phyloP scores from a whole-genome alignment of 1,140 invertebrate genomes.

The Periplaneta americana region DNA sequence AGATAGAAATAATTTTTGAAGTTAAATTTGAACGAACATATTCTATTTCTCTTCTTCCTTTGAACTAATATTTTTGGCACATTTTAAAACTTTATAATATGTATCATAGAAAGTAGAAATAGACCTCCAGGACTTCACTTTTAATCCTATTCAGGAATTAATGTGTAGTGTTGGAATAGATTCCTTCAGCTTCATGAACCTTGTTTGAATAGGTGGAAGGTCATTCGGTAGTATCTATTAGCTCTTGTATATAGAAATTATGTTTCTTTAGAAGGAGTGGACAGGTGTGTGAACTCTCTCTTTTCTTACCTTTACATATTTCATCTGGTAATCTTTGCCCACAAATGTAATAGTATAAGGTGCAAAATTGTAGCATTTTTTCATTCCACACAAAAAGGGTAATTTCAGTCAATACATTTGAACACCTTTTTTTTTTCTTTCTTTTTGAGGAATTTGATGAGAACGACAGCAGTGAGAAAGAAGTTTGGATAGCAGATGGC shows the following conservation, averaged over 20 bases:
- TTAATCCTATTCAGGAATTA: no score
- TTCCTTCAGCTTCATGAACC: no score
- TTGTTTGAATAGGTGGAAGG: background rate
- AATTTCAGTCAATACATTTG: background rate
- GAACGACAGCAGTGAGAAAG: constrained; percentile 9
- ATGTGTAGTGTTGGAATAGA: no score
- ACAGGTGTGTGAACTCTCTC: background rate
- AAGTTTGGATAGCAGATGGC: constrained; percentile 14
- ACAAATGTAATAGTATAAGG: background rate
- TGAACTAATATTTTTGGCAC: no score
- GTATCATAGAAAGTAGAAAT: no score
- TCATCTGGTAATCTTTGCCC: background rate
- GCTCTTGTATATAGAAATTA: background rate
- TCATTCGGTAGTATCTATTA: background rate
- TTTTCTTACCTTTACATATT: background rate
- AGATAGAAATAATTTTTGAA: no score
- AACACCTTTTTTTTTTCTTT: constrained; percentile 3
- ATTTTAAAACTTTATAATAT: no score
- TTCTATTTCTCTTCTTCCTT: no score
- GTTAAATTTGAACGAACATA: no score
- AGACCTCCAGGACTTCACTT: no score
- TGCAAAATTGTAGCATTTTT: background rate
- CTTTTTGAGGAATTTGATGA: constrained; percentile 16
- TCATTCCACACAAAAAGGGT: background rate
- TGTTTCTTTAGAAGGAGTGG: background rate